These are phyloP conservation scores for Pipa parva DNA, from an alignment of 2,113 vertebrate genomes.

Conservation along the genomic window DNA sequence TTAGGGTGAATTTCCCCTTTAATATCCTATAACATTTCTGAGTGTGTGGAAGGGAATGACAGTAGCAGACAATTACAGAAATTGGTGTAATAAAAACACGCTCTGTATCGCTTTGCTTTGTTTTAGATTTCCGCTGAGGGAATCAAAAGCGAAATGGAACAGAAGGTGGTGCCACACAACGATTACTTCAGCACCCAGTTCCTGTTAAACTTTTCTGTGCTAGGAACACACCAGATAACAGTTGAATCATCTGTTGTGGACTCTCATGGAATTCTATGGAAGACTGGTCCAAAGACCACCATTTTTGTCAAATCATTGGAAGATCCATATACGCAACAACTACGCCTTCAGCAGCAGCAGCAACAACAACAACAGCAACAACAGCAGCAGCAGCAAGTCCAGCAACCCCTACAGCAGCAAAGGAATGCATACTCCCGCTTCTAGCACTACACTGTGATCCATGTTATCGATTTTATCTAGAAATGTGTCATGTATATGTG, in stretches of 20 bases:
- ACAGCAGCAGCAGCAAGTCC: slow-evolving; percentile 55
- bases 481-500: too few species aligned
- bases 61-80: background rate
- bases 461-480: too few species aligned
- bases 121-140: slow-evolving; percentile 78
- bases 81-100: background rate
- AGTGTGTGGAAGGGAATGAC: background rate
- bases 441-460: too few species aligned
- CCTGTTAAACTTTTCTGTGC: slow-evolving; percentile 83
- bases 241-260: slow-evolving; percentile 95
- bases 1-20: too few species aligned
- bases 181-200: slow-evolving; percentile 99
- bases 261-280: slow-evolving; percentile 85
- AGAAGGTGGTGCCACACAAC: slow-evolving; percentile 92
- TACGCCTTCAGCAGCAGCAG: slow-evolving; percentile 79
- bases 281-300: slow-evolving; percentile 85
- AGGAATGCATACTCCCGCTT: slow-evolving; percentile 66
- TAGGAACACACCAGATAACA: slow-evolving; percentile 85
- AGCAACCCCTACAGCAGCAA: slow-evolving; percentile 43
- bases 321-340: slow-evolving; percentile 90
- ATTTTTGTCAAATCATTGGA: slow-evolving; percentile 90
- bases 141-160: slow-evolving; percentile 90
- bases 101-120: slow-evolving; percentile 18
- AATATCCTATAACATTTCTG: too few species aligned
- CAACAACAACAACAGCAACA: slow-evolving; percentile 65